A percentile compares a stretch with the other conserved stretches of the same genome.
Evolutionary conservation across 2,797 vertebrate species (phyloP).

Genomic region (Scolopax bukidnonensis): DNA sequence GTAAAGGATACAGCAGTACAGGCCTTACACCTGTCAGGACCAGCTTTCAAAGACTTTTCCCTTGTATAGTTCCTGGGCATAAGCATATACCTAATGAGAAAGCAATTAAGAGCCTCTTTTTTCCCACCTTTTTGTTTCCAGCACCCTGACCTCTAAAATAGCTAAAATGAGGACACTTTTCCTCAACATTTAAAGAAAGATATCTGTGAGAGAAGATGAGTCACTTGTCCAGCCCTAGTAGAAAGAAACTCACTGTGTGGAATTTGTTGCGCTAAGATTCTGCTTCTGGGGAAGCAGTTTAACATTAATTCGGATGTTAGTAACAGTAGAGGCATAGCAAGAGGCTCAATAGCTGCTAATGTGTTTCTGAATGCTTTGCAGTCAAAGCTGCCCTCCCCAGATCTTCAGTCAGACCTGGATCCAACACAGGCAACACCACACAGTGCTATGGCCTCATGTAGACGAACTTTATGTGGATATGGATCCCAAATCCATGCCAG

Average conservation of each 20-base stretch:
- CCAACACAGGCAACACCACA: background rate
- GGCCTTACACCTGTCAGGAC: background rate
- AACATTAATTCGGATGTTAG: background rate
- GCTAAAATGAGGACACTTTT: background rate
- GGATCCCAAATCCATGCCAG: background rate
- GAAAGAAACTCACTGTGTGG: background rate
- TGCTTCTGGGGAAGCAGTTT: background rate
- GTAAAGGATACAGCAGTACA: background rate
- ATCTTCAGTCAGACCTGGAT: background rate
- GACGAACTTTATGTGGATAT: background rate
- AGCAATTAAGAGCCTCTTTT: background rate
- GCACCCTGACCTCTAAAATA: background rate
- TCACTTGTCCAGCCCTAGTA: background rate
- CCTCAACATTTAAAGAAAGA: background rate
- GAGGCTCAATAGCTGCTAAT: background rate
- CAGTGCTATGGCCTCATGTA: fast-evolving
- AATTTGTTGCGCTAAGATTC: background rate
- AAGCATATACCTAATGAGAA: background rate
- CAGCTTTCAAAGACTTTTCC: background rate
- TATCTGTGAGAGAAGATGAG: fast-evolving
- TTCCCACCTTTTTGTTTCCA: background rate
- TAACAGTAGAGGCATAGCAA: background rate
- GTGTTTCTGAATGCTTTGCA: background rate
- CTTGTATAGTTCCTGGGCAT: background rate
- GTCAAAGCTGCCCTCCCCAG: background rate